Base-by-base conservation (phyloP, 1,140 invertebrate genomes). In the Drosophila tsacasi region DNA sequence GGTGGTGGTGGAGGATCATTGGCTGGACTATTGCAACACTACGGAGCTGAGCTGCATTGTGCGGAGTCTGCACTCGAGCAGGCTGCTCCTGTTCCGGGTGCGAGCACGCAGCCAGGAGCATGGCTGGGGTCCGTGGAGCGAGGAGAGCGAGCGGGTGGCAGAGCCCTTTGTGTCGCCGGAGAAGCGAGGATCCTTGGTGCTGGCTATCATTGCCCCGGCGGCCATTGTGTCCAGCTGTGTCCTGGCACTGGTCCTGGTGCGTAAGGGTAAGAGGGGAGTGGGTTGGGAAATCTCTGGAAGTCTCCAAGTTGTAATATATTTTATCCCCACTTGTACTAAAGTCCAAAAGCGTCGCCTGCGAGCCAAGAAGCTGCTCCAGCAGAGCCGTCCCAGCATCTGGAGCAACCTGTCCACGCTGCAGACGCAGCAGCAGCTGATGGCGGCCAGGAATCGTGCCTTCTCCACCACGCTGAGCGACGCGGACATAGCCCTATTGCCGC, bases 401-500 rank as follows among this genome's bases (percentile, higher is more conserved):
- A 97, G 98, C 81, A 95, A 97, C 9, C 97, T 98, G 85, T 94
- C 98, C n/a, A 97, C 97, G 0, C 97, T 96, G 1, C 94, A 98
- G n/a, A 94, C 97, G 37, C 97, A 98, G 92, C 91, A 92, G 55
- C 91, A 92, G 21, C 59, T 92, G 15, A 25, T 92, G 62, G 94
- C 98, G 15, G 97, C 97, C 5, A 93, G 95, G 3, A 93, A 93
- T 76, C 94, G 95, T 3, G 95, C 95, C 77, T 96, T 96, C 62
- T 94, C 97, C 17, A 97, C 97, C 80, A 96, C 96, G 1, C 92
- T 95, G 3, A 94, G 94, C 10, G 91, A 95, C 93, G 94, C 95
- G 84, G 95, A 96, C 83, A 93, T 98, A 81, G 95, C 95, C 19
- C 93, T 95, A 25, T 93, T 98, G n/a, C 97, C 97, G 0, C 97